Percentiles rank a stretch among this genome's conserved stretches.
Evolutionary conservation across 1,140 invertebrate species (phyloP).

Genomic region (Neuroterus valhalla): DNA sequence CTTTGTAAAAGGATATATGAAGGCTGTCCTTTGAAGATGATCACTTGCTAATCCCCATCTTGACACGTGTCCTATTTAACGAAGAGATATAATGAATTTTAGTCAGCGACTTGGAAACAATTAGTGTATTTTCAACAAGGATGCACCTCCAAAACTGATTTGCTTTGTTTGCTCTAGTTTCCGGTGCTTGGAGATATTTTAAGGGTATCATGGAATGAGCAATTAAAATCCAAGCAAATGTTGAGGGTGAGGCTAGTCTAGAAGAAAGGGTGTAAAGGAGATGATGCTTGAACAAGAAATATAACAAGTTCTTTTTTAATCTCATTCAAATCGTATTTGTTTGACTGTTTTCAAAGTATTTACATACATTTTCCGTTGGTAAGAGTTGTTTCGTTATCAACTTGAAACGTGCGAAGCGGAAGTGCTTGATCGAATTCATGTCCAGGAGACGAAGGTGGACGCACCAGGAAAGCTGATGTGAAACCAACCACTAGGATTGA

Average conservation of each 20-base stretch:
- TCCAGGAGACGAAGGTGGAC: conserved; percentile 20
- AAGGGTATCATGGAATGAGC: too few relatives aligned
- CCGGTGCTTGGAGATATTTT: neutral
- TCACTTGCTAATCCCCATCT: neutral
- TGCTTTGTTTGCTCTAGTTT: neutral
- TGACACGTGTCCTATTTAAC: conserved; percentile 25
- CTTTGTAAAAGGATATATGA: conserved; percentile 5
- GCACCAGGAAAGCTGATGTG: neutral
- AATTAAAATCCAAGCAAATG: too few relatives aligned
- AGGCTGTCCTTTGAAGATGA: conserved; percentile 1
- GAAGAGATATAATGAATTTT: neutral
- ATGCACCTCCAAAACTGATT: neutral
- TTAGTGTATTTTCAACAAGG: neutral
- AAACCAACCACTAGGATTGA: neutral
- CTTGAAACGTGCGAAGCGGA: conserved; percentile 24
- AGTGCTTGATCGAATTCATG: conserved; percentile 12
- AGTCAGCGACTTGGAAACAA: neutral
- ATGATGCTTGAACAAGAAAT: neutral
- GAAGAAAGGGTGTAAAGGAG: neutral
- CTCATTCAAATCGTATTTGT: neutral
- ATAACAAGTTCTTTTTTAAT: neutral
- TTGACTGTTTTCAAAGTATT: neutral
- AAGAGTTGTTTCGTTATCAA: conserved; percentile 15
- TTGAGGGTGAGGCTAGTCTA: too few relatives aligned
- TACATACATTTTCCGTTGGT: conserved; percentile 16